Evolutionary conservation across 2,888 invertebrate genomes (phyloP).

Genomic region (Cephus runcator): DNA sequence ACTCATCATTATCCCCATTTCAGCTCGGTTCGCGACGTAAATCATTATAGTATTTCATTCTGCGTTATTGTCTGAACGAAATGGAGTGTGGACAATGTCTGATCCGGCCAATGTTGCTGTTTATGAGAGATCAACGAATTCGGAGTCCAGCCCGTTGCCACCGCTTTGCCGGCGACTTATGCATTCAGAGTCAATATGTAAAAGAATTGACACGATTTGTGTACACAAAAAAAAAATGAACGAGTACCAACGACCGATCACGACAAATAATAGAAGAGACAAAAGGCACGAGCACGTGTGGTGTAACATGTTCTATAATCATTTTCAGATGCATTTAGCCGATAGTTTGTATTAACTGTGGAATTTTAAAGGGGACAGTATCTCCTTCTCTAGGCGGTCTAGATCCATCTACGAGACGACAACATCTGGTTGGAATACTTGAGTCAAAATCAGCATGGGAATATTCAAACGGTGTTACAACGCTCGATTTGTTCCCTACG

Average conservation of each 20-base stretch:
- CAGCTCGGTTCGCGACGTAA: background rate
- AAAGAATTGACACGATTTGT: background rate
- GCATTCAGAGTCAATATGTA: background rate
- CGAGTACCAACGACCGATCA: background rate
- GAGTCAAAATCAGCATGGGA: background rate
- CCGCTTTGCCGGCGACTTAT: background rate
- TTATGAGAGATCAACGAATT: background rate
- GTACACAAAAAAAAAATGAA: background rate
- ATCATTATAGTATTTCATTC: background rate
- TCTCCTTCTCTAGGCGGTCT: background rate
- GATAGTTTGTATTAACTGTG: background rate
- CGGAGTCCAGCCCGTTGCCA: background rate
- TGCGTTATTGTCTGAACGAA: background rate
- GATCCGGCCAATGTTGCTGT: background rate
- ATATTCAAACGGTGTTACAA: background rate
- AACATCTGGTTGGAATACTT: background rate
- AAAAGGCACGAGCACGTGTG: background rate
- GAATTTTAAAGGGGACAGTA: background rate
- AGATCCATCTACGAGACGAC: background rate
- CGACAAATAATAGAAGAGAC: background rate
- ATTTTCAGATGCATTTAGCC: background rate
- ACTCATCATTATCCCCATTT: slow-evolving; percentile 8
- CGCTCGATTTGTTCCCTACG: background rate
- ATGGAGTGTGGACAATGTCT: background rate
- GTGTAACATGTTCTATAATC: background rate